Evolutionary conservation across 2,888 invertebrate genomes (phyloP), one percentile per base, ranked within the genome.

Genomic region (Yponomeuta evonymella): DNA sequence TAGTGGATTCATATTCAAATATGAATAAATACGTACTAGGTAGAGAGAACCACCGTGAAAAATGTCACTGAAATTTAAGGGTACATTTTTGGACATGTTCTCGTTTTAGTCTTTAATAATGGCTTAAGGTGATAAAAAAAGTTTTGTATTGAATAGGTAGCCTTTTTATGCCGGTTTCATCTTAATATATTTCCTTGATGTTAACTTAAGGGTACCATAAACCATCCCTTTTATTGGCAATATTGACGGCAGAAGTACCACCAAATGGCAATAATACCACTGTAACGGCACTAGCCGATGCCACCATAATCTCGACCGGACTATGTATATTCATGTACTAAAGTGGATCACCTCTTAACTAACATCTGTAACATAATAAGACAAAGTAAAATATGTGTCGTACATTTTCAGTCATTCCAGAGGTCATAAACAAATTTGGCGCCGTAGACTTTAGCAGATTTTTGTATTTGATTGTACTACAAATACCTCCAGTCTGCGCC

Each of bases 401-500:
- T 8, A 43, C 5, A 43, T 43, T 43, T 43, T 43, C 43, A 1
- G 43, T 8, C 3, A 8, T 43, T 8, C 5, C 43, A 43, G 8
- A 43, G 8, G 5, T 43, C 8, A 1, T 8, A 43, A 43, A 43
- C 6, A 43, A 8, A 5, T 43, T 43, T 43, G 43, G 43, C 43
- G 1, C 12, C 12, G 15, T 58, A 58, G 1, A 4, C 15, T 58
- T 58, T 15, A 58, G 51, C 4, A 58, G 4, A 43, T 2, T 58
- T 12, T 58, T 12, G 51, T 15, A 58, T 15, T 58, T 58, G 51
- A 58, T 58, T 58, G 51, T 58, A 58, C 51, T 4, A 15, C 51
- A 12, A 58, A 58, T 58, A 58, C 15, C 51, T 58, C 51, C 15
- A 15, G 51, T 58, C 51, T 58, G 51, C 83, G 83, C 84, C 85